A percentile compares a stretch with the other conserved stretches of the same genome.
phyloP scores from a whole-genome alignment of 64 coral and sea anemone species.

The Stylophora pistillata region DNA sequence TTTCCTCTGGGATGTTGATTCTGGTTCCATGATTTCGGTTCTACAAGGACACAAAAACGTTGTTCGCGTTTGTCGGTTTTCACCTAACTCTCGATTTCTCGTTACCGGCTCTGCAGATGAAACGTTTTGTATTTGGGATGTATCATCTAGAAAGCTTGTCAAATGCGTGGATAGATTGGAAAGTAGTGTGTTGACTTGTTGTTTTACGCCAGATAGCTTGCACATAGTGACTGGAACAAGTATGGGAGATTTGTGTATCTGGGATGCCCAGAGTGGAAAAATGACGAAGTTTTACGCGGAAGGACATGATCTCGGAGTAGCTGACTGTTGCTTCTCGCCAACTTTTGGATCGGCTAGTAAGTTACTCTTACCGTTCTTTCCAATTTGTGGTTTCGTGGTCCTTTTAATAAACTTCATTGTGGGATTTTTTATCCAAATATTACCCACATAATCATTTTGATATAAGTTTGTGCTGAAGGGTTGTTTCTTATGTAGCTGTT shows the following conservation, averaged over 20 bases:
- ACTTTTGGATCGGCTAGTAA: constrained; percentile 98
- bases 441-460: too few relatives aligned
- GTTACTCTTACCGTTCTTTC: not conserved
- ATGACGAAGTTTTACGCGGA: constrained; percentile 76
- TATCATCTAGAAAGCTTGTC: constrained; percentile 71
- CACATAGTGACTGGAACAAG: constrained; percentile 90
- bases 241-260: constrained; percentile 86
- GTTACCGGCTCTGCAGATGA: constrained; percentile 95
- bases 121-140: constrained; percentile 96
- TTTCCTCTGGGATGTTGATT: constrained; percentile 87
- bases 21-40: constrained; percentile 74
- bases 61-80: constrained; percentile 89
- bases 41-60: constrained; percentile 90
- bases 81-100: constrained; percentile 86
- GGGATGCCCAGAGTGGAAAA: constrained; percentile 83
- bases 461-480: too few relatives aligned
- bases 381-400: not conserved
- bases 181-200: constrained; percentile 90
- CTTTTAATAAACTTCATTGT: too few relatives aligned
- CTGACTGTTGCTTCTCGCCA: constrained; percentile 81
- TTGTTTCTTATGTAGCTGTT: not conserved
- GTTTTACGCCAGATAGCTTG: constrained; percentile 93
- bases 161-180: constrained; percentile 84
- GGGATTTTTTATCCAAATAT: too few relatives aligned
- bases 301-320: constrained; percentile 92